These are phyloP conservation scores for Turnix velox DNA, from an alignment of 2,113 vertebrate species.

Conservation along the genomic window DNA sequence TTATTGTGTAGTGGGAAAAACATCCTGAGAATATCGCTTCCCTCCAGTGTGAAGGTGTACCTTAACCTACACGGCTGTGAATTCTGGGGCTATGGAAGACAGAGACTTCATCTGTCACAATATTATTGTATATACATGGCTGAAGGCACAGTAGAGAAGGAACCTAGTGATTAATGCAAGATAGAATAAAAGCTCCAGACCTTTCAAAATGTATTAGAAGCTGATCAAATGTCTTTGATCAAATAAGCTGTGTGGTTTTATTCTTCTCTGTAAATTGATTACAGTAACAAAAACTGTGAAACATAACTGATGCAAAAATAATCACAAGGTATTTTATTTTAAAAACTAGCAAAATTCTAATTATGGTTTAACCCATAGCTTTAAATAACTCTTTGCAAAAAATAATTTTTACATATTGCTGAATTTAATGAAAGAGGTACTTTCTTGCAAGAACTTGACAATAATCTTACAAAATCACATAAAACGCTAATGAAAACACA, in stretches of 20 bases:
- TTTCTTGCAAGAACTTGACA: not conserved
- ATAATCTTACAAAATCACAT: not conserved
- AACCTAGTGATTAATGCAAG: not conserved
- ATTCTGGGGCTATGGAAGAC: not conserved
- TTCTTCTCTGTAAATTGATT: slow-evolving; percentile 11
- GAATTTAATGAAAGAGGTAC: not conserved
- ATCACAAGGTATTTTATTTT: not conserved
- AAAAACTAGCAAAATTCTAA: not conserved
- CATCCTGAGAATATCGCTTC: not conserved
- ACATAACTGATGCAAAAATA: not conserved
- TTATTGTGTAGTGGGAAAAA: not conserved
- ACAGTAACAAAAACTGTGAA: not conserved
- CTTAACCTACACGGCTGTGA: not conserved
- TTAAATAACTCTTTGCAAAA: not conserved
- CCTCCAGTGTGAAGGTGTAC: not conserved
- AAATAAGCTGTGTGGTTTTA: not conserved
- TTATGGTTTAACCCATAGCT: not conserved
- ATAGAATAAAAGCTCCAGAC: not conserved
- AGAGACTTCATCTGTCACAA: not conserved
- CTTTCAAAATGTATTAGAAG: not conserved
- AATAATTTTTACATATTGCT: not conserved
- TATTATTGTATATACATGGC: not conserved
- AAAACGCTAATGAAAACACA: not conserved
- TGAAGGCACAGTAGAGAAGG: not conserved
- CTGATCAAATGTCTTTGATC: not conserved